Evolutionary conservation across 2,113 vertebrate species (phyloP).

Genomic region (Aptenodytes patagonicus): DNA sequence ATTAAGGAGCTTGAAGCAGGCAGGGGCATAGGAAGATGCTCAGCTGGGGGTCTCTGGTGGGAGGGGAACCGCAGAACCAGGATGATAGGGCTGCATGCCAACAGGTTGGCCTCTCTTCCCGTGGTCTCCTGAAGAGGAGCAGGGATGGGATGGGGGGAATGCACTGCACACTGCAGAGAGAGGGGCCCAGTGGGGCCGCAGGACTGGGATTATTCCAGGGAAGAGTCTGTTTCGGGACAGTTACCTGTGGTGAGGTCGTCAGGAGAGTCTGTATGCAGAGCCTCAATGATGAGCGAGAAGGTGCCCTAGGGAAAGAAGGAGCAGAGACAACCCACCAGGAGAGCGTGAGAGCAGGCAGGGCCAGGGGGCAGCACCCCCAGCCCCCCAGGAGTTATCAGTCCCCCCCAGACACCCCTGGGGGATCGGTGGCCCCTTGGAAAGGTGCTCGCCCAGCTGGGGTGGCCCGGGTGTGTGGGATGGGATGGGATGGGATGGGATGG

Average conservation of each 20-base stretch:
- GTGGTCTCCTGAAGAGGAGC: neutral
- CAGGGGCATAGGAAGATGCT: neutral
- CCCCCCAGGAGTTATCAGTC: neutral
- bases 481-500: neutral
- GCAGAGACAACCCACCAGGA: neutral
- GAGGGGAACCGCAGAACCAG: neutral
- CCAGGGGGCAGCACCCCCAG: neutral
- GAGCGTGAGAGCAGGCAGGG: neutral
- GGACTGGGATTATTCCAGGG: neutral
- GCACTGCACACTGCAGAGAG: neutral
- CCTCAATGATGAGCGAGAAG: constrained; percentile 98
- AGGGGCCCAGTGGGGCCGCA: neutral
- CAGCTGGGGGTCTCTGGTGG: neutral
- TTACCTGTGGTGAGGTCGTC: constrained; percentile 96
- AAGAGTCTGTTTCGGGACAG: neutral
- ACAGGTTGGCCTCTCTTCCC: neutral
- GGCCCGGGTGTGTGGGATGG: neutral
- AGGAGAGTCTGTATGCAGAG: constrained; percentile 89
- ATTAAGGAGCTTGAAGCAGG: neutral
- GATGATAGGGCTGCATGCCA: neutral
- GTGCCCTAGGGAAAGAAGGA: constrained; percentile 83
- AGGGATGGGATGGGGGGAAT: neutral
- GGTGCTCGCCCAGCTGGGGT: neutral
- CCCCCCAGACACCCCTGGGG: neutral
- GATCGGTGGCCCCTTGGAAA: neutral